phyloP scores from a whole-genome alignment of 2,113 vertebrate genomes.

The Trachemys scripta region DNA sequence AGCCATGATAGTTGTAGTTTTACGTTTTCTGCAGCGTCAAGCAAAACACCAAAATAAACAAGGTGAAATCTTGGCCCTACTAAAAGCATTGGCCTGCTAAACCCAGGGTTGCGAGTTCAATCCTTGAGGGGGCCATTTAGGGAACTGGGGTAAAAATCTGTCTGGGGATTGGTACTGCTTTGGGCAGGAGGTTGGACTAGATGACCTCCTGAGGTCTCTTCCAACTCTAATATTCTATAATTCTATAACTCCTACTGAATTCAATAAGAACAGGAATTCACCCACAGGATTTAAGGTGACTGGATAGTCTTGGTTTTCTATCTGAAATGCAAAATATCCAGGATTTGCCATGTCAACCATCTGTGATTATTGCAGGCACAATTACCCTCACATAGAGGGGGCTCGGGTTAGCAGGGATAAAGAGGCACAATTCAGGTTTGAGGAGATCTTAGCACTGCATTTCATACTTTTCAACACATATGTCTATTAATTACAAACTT shows the following conservation, averaged over 20 bases:
- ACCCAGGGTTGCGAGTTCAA: no score
- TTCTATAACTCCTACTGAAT: constrained; percentile 13
- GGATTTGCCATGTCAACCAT: background rate
- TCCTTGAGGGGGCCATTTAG: no score
- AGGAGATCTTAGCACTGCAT: background rate
- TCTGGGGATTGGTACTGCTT: no score
- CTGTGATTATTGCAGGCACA: constrained; percentile 14
- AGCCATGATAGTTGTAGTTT: background rate
- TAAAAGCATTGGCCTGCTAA: background rate
- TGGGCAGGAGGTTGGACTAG: no score
- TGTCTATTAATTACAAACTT: background rate
- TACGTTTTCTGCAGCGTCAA: background rate
- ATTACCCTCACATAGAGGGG: background rate
- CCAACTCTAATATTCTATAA: no score
- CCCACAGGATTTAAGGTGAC: background rate
- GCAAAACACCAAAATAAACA: background rate
- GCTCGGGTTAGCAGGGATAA: background rate
- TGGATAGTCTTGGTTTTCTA: constrained; percentile 43
- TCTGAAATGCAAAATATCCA: background rate
- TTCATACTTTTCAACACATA: background rate
- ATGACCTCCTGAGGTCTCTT: no score
- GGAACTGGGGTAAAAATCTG: no score
- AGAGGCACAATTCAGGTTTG: constrained; percentile 7
- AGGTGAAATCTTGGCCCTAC: background rate
- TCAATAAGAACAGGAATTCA: constrained; percentile 7